Evolutionary conservation across 2,797 vertebrate species (phyloP).

Genomic region (Falco berigora): DNA sequence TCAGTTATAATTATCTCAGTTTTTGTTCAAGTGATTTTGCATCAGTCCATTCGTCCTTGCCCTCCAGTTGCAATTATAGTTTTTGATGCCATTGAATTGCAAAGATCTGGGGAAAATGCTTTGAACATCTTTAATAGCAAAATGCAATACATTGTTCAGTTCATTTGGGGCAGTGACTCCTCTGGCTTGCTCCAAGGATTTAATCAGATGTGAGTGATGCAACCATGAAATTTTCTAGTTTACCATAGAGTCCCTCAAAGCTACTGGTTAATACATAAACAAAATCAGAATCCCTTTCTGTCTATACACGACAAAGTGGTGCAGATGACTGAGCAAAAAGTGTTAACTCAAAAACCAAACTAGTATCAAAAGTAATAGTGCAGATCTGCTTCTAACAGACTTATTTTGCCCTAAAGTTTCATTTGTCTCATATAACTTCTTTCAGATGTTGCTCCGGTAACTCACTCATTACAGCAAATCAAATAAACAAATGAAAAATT

Average conservation of each 20-base stretch:
- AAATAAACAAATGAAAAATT: constrained; percentile 78
- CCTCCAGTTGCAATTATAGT: neutral
- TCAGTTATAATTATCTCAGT: neutral
- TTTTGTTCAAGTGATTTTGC: neutral
- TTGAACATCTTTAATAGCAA: neutral
- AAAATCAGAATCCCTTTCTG: neutral
- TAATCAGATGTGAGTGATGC: neutral
- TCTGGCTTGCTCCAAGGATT: neutral
- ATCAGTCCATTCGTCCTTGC: neutral
- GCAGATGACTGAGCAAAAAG: neutral
- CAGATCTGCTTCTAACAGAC: neutral
- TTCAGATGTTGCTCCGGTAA: constrained; percentile 56
- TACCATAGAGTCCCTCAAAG: neutral
- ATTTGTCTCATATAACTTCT: neutral
- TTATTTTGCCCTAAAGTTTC: neutral
- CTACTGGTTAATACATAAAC: neutral
- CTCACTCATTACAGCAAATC: constrained; percentile 62
- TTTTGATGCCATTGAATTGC: neutral
- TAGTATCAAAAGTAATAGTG: neutral
- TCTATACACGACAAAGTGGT: neutral
- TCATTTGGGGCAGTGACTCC: neutral
- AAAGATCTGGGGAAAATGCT: neutral
- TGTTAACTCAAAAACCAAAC: neutral
- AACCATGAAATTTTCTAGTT: neutral
- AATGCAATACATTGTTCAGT: neutral